Percentiles rank a stretch among this genome's conserved stretches.
phyloP scores from a whole-genome alignment of 2,888 invertebrate species.

The Caenorhabditis sp. region DNA sequence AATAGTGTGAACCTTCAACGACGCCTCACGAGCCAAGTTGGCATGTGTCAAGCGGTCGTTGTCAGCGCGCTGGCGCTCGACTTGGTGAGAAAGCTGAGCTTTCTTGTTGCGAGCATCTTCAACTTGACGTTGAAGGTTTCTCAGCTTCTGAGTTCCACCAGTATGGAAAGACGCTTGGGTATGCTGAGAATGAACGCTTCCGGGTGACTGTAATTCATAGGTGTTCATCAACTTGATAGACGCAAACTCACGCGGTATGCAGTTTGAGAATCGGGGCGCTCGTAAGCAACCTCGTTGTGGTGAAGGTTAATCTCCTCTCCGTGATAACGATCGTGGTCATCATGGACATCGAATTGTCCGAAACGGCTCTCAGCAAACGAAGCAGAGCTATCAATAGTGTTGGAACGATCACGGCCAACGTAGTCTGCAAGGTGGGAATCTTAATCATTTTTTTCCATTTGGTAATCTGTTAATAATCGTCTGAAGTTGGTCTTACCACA shows the following conservation, averaged over 20 bases:
- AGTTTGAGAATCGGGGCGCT: conserved; percentile 61
- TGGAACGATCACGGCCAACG: conserved; percentile 67
- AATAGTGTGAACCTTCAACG: conserved; percentile 56
- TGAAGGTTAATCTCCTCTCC: conserved; percentile 73
- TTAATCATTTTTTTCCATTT: neutral
- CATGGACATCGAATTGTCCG: conserved; percentile 77
- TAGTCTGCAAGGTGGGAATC: conserved; percentile 14
- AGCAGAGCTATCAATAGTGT: conserved; percentile 75
- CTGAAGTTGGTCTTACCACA: neutral
- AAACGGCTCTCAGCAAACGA: conserved; percentile 77
- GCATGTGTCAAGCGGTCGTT: conserved; percentile 58
- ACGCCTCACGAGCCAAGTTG: conserved; percentile 68
- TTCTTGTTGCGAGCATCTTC: conserved; percentile 57
- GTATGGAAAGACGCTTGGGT: conserved; percentile 56
- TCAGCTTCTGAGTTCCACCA: conserved; percentile 64
- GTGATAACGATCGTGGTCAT: conserved; percentile 70
- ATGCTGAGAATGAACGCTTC: conserved; percentile 49
- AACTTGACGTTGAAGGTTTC: conserved; percentile 63
- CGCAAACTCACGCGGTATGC: conserved; percentile 15
- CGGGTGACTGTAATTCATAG: conserved; percentile 43
- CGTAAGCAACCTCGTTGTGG: conserved; percentile 78
- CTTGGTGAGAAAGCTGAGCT: conserved; percentile 55
- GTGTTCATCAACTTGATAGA: neutral
- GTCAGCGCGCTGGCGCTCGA: conserved; percentile 63
- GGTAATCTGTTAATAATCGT: neutral